These are phyloP conservation scores for Solea senegalensis DNA, from an alignment of 2,113 vertebrate genomes.

Conservation along the genomic window DNA sequence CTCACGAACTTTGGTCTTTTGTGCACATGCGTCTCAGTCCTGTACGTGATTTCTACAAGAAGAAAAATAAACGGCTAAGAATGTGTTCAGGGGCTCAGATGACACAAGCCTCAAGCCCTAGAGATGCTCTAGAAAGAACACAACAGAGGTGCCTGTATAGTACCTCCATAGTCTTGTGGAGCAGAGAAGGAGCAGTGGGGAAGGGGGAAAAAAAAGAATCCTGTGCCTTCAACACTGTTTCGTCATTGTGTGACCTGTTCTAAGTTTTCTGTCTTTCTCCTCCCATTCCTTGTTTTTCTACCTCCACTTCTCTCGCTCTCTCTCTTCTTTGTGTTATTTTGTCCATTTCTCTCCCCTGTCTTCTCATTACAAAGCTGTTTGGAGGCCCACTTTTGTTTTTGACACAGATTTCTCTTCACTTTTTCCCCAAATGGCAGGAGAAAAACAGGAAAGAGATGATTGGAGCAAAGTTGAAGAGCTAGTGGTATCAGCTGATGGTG, in stretches of 20 bases:
- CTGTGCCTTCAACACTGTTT: conserved; percentile 2
- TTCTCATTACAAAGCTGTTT: conserved; percentile 59
- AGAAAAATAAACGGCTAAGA: neutral
- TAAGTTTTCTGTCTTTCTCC: neutral
- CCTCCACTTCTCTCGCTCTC: conserved; percentile 1
- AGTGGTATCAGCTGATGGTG: conserved; percentile 12
- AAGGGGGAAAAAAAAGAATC: neutral
- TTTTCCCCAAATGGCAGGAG: neutral
- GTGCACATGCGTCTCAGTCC: neutral
- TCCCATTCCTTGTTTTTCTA: neutral
- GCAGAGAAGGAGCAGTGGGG: too few relatives aligned
- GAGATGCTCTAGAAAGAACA: conserved; percentile 4
- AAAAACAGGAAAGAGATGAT: conserved; percentile 1
- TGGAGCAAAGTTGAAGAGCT: conserved; percentile 7
- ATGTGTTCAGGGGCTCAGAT: neutral
- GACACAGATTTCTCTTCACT: neutral
- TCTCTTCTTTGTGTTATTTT: neutral
- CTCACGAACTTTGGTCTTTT: neutral
- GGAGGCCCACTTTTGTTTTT: conserved; percentile 42
- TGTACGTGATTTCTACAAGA: neutral
- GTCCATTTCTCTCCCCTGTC: conserved; percentile 33
- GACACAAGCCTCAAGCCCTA: neutral
- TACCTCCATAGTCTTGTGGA: conserved; percentile 46
- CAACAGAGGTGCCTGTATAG: neutral
- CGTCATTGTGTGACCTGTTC: conserved; percentile 23